Evolutionary conservation across 2,888 invertebrate genomes (phyloP).

Genomic region (Suillia variegata): DNA sequence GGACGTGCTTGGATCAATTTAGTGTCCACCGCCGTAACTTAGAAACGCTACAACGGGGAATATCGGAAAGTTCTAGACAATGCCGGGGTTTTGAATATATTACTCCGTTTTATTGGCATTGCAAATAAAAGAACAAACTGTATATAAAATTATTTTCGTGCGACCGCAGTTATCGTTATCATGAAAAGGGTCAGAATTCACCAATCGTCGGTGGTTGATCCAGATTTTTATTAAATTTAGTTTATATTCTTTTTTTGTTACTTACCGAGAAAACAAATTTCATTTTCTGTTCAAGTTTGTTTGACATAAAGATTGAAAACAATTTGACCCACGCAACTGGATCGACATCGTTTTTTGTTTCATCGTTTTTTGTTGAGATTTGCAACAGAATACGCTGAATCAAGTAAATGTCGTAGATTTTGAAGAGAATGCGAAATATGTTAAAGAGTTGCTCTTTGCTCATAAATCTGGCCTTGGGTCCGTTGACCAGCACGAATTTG

Average conservation of each 20-base stretch:
- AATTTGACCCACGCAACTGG: conserved; percentile 72
- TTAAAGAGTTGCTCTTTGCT: conserved; percentile 67
- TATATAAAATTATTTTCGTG: too few species aligned
- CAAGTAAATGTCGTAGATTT: conserved; percentile 73
- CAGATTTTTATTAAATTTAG: too few species aligned
- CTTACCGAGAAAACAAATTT: conserved; percentile 69
- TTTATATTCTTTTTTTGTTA: background rate
- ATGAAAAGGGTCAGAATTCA: too few species aligned
- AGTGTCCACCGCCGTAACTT: too few species aligned
- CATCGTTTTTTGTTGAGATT: conserved; percentile 65
- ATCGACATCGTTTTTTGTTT: conserved; percentile 54
- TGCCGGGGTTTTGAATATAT: too few species aligned
- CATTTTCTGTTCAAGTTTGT: conserved; percentile 71
- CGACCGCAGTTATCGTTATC: too few species aligned
- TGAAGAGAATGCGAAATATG: conserved; percentile 69
- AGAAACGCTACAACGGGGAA: too few species aligned
- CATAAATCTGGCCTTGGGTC: conserved; percentile 56
- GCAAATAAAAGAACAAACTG: too few species aligned
- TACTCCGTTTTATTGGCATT: too few species aligned
- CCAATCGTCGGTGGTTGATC: too few species aligned
- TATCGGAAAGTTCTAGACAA: too few species aligned
- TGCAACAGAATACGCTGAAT: conserved; percentile 70
- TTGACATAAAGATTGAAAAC: conserved; percentile 72
- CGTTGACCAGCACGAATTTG: conserved; percentile 62
- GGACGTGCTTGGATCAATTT: too few species aligned